These are phyloP conservation scores for Apostichopus japonicus DNA, from an alignment of 35 echinoderm and acorn worm genomes.

Conservation along the genomic window DNA sequence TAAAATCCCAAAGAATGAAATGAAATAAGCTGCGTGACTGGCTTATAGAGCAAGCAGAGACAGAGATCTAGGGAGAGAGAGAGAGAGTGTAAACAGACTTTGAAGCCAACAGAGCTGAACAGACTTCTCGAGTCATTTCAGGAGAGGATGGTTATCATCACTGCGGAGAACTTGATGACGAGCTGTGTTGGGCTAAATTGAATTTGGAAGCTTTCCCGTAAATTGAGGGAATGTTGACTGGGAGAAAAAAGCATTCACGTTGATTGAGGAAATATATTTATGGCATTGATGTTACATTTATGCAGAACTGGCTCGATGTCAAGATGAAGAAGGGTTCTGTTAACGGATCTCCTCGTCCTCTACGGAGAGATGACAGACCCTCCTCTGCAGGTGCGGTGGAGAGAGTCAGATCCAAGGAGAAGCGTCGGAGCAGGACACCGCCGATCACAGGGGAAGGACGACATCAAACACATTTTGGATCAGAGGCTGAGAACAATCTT, in stretches of 20 bases:
- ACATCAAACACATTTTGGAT: slow-evolving; percentile 23
- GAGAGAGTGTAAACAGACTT: slow-evolving; percentile 30
- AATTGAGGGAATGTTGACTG: background rate
- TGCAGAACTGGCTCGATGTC: background rate
- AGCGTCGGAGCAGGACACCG: slow-evolving; percentile 48
- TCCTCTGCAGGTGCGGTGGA: slow-evolving; percentile 44
- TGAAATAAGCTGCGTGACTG: background rate
- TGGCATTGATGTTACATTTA: background rate
- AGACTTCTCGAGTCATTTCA: background rate
- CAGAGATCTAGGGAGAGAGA: background rate
- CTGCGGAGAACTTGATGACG: background rate
- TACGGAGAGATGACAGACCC: slow-evolving; percentile 47
- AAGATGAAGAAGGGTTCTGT: slow-evolving; percentile 49
- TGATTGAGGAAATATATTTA: background rate
- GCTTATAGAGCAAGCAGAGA: background rate
- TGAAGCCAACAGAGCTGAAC: background rate
- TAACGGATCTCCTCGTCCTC: slow-evolving; percentile 33
- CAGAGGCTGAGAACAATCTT: slow-evolving; percentile 41
- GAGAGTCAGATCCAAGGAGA: slow-evolving; percentile 43
- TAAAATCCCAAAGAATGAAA: slow-evolving; percentile 22
- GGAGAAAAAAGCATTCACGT: background rate
- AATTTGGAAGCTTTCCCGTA: slow-evolving; percentile 24
- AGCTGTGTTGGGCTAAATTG: background rate
- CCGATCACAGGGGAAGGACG: slow-evolving; percentile 13
- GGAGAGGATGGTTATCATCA: background rate